These are phyloP conservation scores for Halichoeres trimaculatus DNA, from an alignment of 2,113 vertebrate genomes.

Conservation along the genomic window DNA sequence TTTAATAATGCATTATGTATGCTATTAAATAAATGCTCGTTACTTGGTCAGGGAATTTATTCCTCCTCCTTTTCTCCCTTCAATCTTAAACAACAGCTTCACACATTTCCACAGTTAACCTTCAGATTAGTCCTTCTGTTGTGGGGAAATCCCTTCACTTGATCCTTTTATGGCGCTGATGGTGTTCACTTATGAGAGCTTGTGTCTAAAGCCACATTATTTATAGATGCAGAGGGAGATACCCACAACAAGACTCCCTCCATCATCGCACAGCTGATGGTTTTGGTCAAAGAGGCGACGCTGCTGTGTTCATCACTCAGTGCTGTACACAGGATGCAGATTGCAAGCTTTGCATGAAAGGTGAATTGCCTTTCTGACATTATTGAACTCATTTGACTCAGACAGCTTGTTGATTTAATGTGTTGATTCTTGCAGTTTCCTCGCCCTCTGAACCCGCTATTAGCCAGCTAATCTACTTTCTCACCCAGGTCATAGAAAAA, in stretches of 20 bases:
- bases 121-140: slow-evolving; percentile 9
- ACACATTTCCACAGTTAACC: slow-evolving; percentile 9
- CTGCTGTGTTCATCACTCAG: slow-evolving; percentile 7
- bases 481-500: slow-evolving; percentile 36
- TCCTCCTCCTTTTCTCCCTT: not conserved
- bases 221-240: slow-evolving; percentile 76
- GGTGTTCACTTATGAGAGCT: slow-evolving; percentile 71
- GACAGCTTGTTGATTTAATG: slow-evolving; percentile 56
- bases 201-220: slow-evolving; percentile 72
- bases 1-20: slow-evolving; percentile 75
- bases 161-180: slow-evolving; percentile 73
- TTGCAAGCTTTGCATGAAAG: slow-evolving; percentile 39
- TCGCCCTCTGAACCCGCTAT: slow-evolving; percentile 17
- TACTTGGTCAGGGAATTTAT: slow-evolving; percentile 27
- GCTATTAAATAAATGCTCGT: slow-evolving; percentile 66
- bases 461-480: slow-evolving; percentile 44
- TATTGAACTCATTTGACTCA: slow-evolving; percentile 60
- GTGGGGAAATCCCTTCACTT: slow-evolving; percentile 47
- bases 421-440: slow-evolving; percentile 38
- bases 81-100: slow-evolving; percentile 16
- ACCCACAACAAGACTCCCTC: slow-evolving; percentile 38
- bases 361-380: slow-evolving; percentile 62
- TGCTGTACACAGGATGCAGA: slow-evolving; percentile 24
- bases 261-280: slow-evolving; percentile 24
- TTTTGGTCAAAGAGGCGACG: slow-evolving; percentile 15